Conservation (phyloP, 2,888 invertebrate genomes). For the Lasioglossum villosulum region DNA sequence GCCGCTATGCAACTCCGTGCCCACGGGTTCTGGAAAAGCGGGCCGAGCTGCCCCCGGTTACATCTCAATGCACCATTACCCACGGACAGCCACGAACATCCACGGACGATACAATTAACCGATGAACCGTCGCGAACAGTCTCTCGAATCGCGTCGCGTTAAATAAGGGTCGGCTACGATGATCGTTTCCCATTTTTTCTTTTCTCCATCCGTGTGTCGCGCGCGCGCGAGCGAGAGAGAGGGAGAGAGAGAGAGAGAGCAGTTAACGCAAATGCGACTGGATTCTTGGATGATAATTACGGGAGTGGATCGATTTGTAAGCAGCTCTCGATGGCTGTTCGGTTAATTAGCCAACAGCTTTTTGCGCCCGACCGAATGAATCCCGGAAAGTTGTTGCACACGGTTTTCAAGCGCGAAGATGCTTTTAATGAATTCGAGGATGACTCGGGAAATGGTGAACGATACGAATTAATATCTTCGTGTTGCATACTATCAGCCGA, state of each 20-base stretch:
- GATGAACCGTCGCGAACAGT: neutral
- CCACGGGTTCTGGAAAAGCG: neutral
- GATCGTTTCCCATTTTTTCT: neutral
- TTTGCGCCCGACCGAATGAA: neutral
- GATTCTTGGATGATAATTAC: conserved; percentile 11
- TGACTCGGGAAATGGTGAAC: neutral
- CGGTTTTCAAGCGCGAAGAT: neutral
- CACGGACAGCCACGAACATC: neutral
- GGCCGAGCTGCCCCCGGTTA: neutral
- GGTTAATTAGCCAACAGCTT: neutral
- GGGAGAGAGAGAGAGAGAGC: neutral
- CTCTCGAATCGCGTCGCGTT: neutral
- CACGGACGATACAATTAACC: conserved; percentile 21
- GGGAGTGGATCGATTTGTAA: neutral
- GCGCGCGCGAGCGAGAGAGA: too few relatives aligned
- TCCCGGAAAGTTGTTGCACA: neutral
- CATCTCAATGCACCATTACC: conserved; percentile 14
- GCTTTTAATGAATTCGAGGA: conserved; percentile 1
- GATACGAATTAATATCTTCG: neutral
- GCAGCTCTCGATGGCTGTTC: neutral
- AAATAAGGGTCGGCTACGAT: neutral
- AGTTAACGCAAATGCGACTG: conserved; percentile 3
- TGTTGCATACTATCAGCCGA: neutral
- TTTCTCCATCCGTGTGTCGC: neutral
- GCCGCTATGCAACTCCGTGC: neutral